Evolutionary conservation across 2,888 invertebrate genomes (phyloP).

Genomic region (Euclidia mi): DNA sequence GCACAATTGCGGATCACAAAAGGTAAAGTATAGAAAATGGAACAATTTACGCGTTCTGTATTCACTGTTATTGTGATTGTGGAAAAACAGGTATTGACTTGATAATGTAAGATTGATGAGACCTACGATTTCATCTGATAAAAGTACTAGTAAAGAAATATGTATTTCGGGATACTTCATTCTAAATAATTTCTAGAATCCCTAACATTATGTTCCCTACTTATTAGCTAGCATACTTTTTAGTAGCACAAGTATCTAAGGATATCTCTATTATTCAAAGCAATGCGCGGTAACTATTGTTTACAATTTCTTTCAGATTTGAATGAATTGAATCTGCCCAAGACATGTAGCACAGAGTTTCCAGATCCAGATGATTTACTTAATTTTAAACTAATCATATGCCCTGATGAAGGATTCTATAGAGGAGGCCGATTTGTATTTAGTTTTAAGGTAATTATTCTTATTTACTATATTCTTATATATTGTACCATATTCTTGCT

Average conservation of each 20-base stretch:
- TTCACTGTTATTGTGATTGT: slow-evolving; percentile 37
- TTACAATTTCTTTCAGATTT: slow-evolving; percentile 93
- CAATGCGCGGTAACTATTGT: not conserved
- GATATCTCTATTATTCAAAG: too few species aligned
- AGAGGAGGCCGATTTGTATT: slow-evolving; percentile 98
- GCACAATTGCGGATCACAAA: slow-evolving; percentile 99
- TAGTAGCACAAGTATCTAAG: too few species aligned
- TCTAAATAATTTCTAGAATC: too few species aligned
- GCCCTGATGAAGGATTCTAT: slow-evolving; percentile 99
- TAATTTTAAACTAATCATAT: slow-evolving; percentile 98
- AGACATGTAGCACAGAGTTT: slow-evolving; percentile 98
- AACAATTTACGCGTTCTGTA: slow-evolving; percentile 40
- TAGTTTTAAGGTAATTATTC: slow-evolving; percentile 94
- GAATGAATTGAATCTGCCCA: slow-evolving; percentile 98
- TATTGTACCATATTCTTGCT: not conserved
- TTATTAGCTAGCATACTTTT: too few species aligned
- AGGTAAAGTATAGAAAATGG: slow-evolving; percentile 90
- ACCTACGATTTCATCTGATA: too few species aligned
- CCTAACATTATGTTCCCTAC: too few species aligned
- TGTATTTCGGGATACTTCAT: too few species aligned
- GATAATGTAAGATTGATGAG: not conserved
- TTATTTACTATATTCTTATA: too few species aligned
- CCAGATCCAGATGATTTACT: slow-evolving; percentile 99
- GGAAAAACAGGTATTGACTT: not conserved
- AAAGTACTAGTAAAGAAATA: too few species aligned